Conservation (phyloP, 2,113 vertebrate genomes). For the Melanocharis versteri region DNA sequence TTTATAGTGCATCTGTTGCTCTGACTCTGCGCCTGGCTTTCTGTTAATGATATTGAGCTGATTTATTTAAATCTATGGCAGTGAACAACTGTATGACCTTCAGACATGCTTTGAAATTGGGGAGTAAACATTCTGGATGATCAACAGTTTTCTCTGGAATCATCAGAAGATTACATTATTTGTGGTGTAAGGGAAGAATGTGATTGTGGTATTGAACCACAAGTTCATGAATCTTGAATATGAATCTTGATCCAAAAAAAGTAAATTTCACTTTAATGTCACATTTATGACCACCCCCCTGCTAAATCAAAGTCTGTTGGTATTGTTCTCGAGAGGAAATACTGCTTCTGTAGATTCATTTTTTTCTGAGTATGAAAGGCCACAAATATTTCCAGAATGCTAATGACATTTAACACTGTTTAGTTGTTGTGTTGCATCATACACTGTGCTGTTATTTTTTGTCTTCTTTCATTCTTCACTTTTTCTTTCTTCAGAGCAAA, state of each 20-base stretch:
- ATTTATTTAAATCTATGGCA: background rate
- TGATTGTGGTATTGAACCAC: background rate
- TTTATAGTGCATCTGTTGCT: background rate
- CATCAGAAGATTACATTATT: background rate
- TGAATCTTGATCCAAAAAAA: background rate
- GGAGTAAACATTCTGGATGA: background rate
- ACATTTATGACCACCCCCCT: background rate
- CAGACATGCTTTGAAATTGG: background rate
- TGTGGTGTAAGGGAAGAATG: background rate
- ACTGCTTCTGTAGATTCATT: background rate
- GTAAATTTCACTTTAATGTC: background rate
- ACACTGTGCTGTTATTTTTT: background rate
- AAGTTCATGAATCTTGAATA: background rate
- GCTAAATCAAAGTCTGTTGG: background rate
- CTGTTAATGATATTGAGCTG: background rate
- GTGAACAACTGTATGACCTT: background rate
- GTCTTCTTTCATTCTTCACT: background rate
- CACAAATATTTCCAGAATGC: slow-evolving; percentile 36
- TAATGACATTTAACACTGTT: background rate
- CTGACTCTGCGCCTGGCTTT: background rate
- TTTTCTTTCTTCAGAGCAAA: background rate
- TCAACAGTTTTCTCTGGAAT: background rate
- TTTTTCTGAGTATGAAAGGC: background rate
- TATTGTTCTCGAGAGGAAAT: background rate
- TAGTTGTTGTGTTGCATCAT: background rate